Conservation (phyloP, 2,113 vertebrate genomes). For the Erinaceus europaeus region DNA sequence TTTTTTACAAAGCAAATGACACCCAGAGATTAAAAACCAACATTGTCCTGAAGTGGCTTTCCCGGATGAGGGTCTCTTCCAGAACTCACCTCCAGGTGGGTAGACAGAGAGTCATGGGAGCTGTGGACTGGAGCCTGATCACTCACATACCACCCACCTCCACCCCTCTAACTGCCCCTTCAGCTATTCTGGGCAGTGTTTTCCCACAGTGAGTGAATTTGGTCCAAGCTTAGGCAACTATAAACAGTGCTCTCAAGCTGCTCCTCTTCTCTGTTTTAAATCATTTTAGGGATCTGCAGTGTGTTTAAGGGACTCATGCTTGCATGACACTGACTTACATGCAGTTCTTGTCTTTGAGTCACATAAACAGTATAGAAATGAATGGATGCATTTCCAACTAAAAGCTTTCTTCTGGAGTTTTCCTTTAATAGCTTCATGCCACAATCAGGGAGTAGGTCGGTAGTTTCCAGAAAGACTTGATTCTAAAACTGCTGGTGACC, state of each 20-base stretch:
- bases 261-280: not conserved
- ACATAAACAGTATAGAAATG: not conserved
- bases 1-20: too few species aligned
- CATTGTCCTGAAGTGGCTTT: not conserved
- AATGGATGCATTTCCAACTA: too few species aligned
- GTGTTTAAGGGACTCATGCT: not conserved
- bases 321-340: not conserved
- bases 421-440: too few species aligned
- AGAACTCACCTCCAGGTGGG: not conserved
- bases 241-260: not conserved
- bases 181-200: not conserved
- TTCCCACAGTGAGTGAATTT: too few species aligned
- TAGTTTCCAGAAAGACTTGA: slow-evolving; percentile 26
- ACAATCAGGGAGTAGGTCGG: not conserved
- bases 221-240: not conserved
- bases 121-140: not conserved
- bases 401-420: too few species aligned
- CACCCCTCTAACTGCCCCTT: not conserved
- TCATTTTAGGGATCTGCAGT: too few species aligned
- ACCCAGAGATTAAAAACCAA: not conserved
- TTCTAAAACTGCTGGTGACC: not conserved
- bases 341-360: not conserved
- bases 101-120: not conserved
- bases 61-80: not conserved
- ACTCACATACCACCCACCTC: fast-evolving